Evolutionary conservation across 2,113 vertebrate genomes (phyloP).

Genomic region (Thalassoma bifasciatum): DNA sequence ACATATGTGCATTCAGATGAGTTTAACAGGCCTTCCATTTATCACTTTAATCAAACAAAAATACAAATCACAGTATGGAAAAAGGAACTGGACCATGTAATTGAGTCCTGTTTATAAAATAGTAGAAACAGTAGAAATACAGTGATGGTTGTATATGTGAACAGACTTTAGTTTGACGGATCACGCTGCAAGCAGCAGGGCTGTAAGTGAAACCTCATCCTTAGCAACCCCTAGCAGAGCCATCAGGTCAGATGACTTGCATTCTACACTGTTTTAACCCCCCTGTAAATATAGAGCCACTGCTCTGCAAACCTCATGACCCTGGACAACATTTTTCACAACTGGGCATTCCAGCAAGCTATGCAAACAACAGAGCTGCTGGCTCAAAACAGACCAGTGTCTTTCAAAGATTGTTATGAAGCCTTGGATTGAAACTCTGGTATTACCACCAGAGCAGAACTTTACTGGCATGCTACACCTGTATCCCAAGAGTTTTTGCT

Average conservation of each 20-base stretch:
- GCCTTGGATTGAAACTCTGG: neutral
- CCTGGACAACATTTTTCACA: constrained; percentile 56
- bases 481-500: neutral
- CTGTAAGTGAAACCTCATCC: constrained; percentile 69
- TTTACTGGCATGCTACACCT: neutral
- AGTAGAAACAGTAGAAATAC: neutral
- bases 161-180: constrained; percentile 12
- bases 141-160: neutral
- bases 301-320: constrained; percentile 65
- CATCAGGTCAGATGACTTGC: constrained; percentile 80
- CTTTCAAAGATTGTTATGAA: neutral
- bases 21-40: neutral
- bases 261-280: constrained; percentile 71
- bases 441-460: neutral
- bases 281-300: constrained; percentile 69
- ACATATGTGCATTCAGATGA: neutral
- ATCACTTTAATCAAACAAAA: neutral
- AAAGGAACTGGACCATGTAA: neutral
- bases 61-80: neutral
- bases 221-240: constrained; percentile 51
- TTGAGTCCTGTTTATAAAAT: constrained; percentile 2
- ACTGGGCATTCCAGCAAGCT: constrained; percentile 44
- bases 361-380: constrained; percentile 33
- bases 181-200: constrained; percentile 22
- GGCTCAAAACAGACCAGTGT: neutral